phyloP scores from a whole-genome alignment of 2,797 vertebrate species.

The Helicolenus hilgendorfi region DNA sequence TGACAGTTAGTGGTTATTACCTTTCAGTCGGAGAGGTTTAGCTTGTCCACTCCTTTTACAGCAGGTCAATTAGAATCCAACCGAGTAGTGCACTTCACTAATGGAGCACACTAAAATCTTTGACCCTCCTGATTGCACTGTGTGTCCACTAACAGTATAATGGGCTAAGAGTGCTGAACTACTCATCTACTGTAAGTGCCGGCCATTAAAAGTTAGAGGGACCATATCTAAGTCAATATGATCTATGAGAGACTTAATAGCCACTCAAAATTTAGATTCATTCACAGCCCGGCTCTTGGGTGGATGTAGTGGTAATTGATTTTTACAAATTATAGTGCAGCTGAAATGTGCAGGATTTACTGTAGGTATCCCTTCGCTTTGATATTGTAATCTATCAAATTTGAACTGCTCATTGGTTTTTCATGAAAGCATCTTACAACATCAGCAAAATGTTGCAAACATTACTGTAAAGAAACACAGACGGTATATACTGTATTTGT shows the following conservation, averaged over 20 bases:
- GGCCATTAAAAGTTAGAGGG: slow-evolving; percentile 87
- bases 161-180: slow-evolving; percentile 85
- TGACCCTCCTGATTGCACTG: slow-evolving; percentile 86
- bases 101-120: slow-evolving; percentile 87
- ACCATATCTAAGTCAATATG: slow-evolving; percentile 83
- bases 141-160: slow-evolving; percentile 87
- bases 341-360: slow-evolving; percentile 42
- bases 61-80: slow-evolving; percentile 89
- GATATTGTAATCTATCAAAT: slow-evolving; percentile 60
- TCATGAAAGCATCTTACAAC: slow-evolving; percentile 40
- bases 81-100: slow-evolving; percentile 86
- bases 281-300: slow-evolving; percentile 58
- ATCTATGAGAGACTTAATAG: slow-evolving; percentile 83
- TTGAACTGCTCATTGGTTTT: slow-evolving; percentile 42
- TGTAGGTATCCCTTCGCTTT: slow-evolving; percentile 39
- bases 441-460: slow-evolving; percentile 62
- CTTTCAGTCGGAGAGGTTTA: slow-evolving; percentile 72
- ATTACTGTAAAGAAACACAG: slow-evolving; percentile 16
- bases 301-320: slow-evolving; percentile 75
- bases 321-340: slow-evolving; percentile 63
- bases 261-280: slow-evolving; percentile 81
- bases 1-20: slow-evolving; percentile 81
- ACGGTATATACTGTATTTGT: slow-evolving; percentile 25
- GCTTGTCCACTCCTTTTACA: slow-evolving; percentile 78
- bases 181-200: slow-evolving; percentile 83